These are phyloP conservation scores for Papilio polytes DNA, from an alignment of 1,140 invertebrate genomes.

Conservation along the genomic window DNA sequence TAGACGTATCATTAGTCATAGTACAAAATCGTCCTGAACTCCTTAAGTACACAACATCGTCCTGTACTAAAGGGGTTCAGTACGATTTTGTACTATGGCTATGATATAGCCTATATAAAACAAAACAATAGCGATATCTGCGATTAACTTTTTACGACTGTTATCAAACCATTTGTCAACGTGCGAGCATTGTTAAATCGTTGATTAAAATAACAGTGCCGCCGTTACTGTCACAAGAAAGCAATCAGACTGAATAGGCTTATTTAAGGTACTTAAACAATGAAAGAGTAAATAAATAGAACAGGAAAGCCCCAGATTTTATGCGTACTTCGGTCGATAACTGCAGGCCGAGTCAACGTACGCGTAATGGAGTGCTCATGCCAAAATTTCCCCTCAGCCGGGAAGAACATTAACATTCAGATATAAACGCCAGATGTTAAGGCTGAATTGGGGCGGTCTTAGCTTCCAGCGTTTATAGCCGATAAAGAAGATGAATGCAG, in stretches of 20 bases:
- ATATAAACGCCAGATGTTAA: conserved; percentile 28
- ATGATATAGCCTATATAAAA: too few species aligned
- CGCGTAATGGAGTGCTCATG: conserved; percentile 53
- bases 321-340: background rate
- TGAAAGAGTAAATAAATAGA: background rate
- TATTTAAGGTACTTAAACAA: background rate
- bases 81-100: too few species aligned
- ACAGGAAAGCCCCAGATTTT: background rate
- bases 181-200: too few species aligned
- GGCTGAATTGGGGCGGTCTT: background rate
- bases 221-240: too few species aligned
- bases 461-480: conserved; percentile 6
- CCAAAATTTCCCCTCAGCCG: conserved; percentile 47
- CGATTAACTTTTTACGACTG: too few species aligned
- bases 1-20: too few species aligned
- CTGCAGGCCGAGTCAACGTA: conserved; percentile 54
- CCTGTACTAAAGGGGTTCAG: too few species aligned
- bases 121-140: too few species aligned
- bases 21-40: too few species aligned
- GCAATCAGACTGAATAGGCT: too few species aligned
- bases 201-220: too few species aligned
- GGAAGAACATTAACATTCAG: conserved; percentile 8
- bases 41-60: background rate
- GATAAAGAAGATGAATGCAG: background rate
- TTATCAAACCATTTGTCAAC: too few species aligned